Evolutionary conservation across 2,113 vertebrate genomes (phyloP).

Genomic region (Pseudopodoces humilis): DNA sequence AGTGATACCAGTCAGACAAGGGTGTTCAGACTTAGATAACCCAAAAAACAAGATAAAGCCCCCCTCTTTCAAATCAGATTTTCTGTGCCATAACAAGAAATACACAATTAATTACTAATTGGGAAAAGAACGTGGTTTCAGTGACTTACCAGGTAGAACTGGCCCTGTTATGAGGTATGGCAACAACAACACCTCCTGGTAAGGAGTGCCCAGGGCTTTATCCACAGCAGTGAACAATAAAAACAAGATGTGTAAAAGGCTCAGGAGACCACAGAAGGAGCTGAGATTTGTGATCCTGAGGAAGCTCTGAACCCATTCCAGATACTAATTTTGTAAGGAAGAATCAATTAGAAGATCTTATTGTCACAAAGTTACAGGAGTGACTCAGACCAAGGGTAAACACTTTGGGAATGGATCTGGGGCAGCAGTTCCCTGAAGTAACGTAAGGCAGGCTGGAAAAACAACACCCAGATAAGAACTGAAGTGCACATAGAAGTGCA

Average conservation of each 20-base stretch:
- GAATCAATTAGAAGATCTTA: not conserved
- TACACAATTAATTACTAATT: not conserved
- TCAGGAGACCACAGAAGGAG: not conserved
- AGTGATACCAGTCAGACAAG: not conserved
- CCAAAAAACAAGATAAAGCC: not conserved
- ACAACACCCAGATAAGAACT: not conserved
- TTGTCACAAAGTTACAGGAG: not conserved
- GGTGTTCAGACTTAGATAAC: not conserved
- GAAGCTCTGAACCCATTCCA: not conserved
- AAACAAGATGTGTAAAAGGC: not conserved
- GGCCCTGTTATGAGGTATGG: not conserved
- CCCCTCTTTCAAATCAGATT: not conserved
- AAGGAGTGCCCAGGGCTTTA: not conserved
- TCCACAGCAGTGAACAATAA: rapidly evolving
- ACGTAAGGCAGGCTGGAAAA: not conserved
- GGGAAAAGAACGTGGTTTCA: not conserved
- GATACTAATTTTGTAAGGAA: not conserved
- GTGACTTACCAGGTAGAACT: not conserved
- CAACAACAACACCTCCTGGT: not conserved
- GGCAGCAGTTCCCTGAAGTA: not conserved
- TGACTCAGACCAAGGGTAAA: not conserved
- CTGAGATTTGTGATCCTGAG: not conserved
- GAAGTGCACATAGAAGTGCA: not conserved
- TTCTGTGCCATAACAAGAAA: not conserved
- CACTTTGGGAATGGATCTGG: not conserved